Evolutionary conservation across 2,888 invertebrate species (phyloP), one percentile per base, ranked within the genome.

Genomic region (Dynastes maya): DNA sequence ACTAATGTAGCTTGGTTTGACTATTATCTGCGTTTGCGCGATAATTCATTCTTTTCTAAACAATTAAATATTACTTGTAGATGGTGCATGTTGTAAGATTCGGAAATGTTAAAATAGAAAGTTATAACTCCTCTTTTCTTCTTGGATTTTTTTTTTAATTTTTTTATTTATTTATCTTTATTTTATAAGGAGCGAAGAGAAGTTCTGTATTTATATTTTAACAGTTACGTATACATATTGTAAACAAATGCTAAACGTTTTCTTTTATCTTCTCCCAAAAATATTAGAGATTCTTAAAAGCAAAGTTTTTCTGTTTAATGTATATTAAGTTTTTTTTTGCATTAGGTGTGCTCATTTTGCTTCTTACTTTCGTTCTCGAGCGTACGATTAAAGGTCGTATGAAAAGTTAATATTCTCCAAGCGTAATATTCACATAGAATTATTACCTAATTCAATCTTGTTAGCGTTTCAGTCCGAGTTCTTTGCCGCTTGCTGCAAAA

Each of bases 341-440:
- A 67, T 27, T 6, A 49, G 45, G 45, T 67, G 45, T 4, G 9
- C 9, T 45, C 49, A 9, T 40, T 49, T 67, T 9, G 32, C 67
- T 16, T 67, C 49, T 67, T 67, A 8, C 8, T 67, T 37, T 67
- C 67, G 13, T 16, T 49, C n/a, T 45, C 13, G 0, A 49, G 27
- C 27, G 45, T 9, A 49, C 67, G 49, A 67, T 49, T 67, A 49
- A 45, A 49, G 16, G 9, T 4, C 22, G 67, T 49, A 45, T 67
- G 64, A 67, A 45, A 67, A 8, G 27, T 67, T 16, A 67, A 67
- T 45, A 27, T 49, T 22, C 27, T 49, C 2, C 16, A 9, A 45
- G 67, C 22, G 22, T 32, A 64, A 64, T 67, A 67, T 65, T 65
- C 45, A 45, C 65, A 65, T 37, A 45, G 22, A 65, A 65, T 65